Evolutionary conservation across 37 sponge, comb jelly and placozoan species (phyloP).

Genomic region (Chondrilla cf. caribensis): DNA sequence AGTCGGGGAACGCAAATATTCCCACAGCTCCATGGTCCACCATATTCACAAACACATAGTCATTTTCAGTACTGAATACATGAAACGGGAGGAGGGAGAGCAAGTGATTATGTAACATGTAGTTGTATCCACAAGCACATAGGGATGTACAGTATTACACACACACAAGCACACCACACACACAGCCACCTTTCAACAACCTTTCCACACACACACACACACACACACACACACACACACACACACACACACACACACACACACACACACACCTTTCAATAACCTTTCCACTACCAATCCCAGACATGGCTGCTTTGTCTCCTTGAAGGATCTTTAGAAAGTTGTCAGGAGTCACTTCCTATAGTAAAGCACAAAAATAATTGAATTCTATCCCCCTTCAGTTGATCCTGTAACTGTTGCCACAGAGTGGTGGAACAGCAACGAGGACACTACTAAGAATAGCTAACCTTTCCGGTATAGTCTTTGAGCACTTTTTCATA

Average conservation of each 20-base stretch:
- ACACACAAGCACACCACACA: too few species aligned
- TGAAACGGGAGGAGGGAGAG: background rate
- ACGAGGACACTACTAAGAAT: background rate
- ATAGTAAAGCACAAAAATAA: too few species aligned
- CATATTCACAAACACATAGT: slow-evolving; percentile 73
- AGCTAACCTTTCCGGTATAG: slow-evolving; percentile 57
- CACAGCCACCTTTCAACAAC: background rate
- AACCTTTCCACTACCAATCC: slow-evolving; percentile 62
- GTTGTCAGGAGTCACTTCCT: slow-evolving; percentile 66
- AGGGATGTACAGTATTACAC: too few species aligned
- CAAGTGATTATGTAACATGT: background rate
- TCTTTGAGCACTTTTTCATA: slow-evolving; percentile 66
- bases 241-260: too few species aligned
- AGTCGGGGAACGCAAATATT: slow-evolving; percentile 68
- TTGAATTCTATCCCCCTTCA: too few species aligned
- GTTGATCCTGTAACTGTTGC: too few species aligned
- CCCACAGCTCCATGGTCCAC: slow-evolving; percentile 82
- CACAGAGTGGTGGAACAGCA: background rate
- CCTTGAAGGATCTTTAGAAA: slow-evolving; percentile 69
- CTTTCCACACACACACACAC: too few species aligned
- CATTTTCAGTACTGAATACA: slow-evolving; percentile 61
- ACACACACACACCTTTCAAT: slow-evolving; percentile 45
- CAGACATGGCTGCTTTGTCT: slow-evolving; percentile 29
- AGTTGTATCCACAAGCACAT: background rate
- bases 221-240: too few species aligned